phyloP scores from a whole-genome alignment of 2,888 invertebrate genomes.

The Ormyrus thymus region DNA sequence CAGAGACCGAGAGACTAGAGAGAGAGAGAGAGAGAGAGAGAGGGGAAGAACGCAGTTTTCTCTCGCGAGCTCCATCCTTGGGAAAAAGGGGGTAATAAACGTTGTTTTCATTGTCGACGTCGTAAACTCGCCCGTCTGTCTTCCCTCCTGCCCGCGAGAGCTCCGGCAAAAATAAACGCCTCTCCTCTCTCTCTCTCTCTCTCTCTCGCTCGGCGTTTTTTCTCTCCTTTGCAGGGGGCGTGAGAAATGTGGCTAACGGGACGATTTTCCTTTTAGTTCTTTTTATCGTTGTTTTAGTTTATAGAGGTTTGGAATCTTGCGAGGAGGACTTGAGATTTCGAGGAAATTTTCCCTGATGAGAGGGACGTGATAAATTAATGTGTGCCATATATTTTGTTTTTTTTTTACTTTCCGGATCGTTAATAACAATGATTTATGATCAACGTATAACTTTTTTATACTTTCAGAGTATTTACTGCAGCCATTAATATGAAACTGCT shows the following conservation, averaged over 20 bases:
- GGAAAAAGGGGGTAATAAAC: constrained; percentile 48
- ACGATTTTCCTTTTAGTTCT: constrained; percentile 16
- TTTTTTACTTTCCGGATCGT: background rate
- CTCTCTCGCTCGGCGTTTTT: background rate
- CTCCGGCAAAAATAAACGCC: constrained; percentile 40
- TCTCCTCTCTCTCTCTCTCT: background rate
- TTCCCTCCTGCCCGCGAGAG: constrained; percentile 9
- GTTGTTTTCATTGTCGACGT: constrained; percentile 54
- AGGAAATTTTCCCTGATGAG: background rate
- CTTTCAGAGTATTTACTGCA: background rate
- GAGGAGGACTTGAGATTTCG: background rate
- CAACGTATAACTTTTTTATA: background rate
- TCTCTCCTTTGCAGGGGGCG: constrained; percentile 2
- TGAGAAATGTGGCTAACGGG: constrained; percentile 39
- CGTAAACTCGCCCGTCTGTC: constrained; percentile 52
- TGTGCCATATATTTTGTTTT: background rate
- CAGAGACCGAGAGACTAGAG: background rate
- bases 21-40: constrained; percentile 9
- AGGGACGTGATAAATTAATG: constrained; percentile 24
- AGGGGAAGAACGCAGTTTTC: constrained; percentile 20
- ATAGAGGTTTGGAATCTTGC: background rate
- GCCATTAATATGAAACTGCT: too few relatives aligned
- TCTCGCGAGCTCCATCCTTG: constrained; percentile 46
- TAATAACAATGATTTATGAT: constrained; percentile 13
- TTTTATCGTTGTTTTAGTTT: background rate